Conservation (phyloP, 2,888 invertebrate genomes). For the Troides oblongomaculatus region DNA sequence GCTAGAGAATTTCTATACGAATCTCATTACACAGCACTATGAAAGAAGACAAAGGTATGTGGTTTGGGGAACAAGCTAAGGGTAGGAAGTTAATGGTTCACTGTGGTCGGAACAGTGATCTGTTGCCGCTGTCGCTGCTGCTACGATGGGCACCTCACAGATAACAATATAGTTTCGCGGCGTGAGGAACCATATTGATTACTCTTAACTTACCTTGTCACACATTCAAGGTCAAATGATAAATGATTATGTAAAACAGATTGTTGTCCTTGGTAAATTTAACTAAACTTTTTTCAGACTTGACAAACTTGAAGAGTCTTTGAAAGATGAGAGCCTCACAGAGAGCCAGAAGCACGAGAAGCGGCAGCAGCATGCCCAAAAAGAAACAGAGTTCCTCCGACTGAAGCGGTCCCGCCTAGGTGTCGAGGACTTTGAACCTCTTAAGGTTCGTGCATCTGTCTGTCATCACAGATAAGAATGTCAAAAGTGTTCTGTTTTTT, state of each 20-base stretch:
- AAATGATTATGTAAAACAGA: not conserved
- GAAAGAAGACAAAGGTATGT: slow-evolving; percentile 95
- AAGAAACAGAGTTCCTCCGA: slow-evolving; percentile 98
- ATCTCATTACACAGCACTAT: slow-evolving; percentile 97
- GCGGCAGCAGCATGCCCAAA: slow-evolving; percentile 96
- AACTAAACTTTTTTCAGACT: slow-evolving; percentile 70
- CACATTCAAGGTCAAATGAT: too few species aligned
- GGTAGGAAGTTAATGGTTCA: too few species aligned
- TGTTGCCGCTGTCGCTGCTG: too few species aligned
- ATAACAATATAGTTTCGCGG: too few species aligned
- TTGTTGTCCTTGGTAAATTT: not conserved
- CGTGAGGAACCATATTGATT: too few species aligned
- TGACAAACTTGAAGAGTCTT: slow-evolving; percentile 96
- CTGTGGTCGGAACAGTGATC: too few species aligned
- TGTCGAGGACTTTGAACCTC: slow-evolving; percentile 98
- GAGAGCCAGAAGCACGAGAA: slow-evolving; percentile 97
- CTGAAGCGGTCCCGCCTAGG: slow-evolving; percentile 97
- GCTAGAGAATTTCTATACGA: slow-evolving; percentile 99
- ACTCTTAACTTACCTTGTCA: too few species aligned
- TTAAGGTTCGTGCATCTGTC: slow-evolving; percentile 85
- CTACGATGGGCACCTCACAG: too few species aligned
- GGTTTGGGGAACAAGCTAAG: too few species aligned
- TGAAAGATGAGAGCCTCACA: slow-evolving; percentile 96
- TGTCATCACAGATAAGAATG: slow-evolving; percentile 1
- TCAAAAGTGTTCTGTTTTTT: not conserved